Percentiles rank a stretch among this genome's conserved stretches.
phyloP scores from a whole-genome alignment of 2,888 invertebrate genomes.

The Torymus tubicola region DNA sequence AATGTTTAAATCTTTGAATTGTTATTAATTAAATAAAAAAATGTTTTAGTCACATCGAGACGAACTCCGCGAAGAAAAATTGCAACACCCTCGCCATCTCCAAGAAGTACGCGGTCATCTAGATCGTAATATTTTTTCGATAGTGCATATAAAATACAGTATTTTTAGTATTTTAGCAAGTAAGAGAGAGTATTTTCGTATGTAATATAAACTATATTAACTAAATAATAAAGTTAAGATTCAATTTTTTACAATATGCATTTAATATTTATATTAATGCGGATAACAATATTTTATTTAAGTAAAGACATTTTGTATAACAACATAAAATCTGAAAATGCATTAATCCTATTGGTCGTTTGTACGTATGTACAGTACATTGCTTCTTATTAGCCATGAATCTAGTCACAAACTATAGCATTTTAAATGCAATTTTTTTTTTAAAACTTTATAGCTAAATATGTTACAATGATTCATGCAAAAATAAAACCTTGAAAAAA shows the following conservation, averaged over 20 bases:
- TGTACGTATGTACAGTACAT: slow-evolving; percentile 4
- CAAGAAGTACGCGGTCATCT: slow-evolving; percentile 45
- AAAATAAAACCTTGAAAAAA: background rate
- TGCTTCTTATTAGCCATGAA: slow-evolving; percentile 14
- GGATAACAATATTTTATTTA: slow-evolving; percentile 30
- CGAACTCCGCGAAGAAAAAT: slow-evolving; percentile 39
- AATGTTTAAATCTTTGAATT: background rate
- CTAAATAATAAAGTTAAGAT: slow-evolving; percentile 12
- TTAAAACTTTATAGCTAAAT: background rate
- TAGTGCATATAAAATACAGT: slow-evolving; percentile 18
- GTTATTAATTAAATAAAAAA: background rate
- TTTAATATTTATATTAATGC: slow-evolving; percentile 21
- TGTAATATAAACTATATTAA: slow-evolving; percentile 15
- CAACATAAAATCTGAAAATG: slow-evolving; percentile 25
- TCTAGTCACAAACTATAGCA: slow-evolving; percentile 22
- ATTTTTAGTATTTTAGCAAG: slow-evolving; percentile 23
- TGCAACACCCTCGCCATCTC: slow-evolving; percentile 13
- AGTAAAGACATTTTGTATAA: slow-evolving; percentile 33
- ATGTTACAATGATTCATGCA: slow-evolving; percentile 6
- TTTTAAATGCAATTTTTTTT: slow-evolving; percentile 20
- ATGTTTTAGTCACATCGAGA: slow-evolving; percentile 21
- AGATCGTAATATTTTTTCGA: slow-evolving; percentile 25
- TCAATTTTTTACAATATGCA: background rate
- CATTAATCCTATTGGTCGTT: slow-evolving; percentile 17
- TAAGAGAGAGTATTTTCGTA: background rate